phyloP scores from a whole-genome alignment of 2,113 vertebrate genomes.

The Protobothrops flavoviridis region DNA sequence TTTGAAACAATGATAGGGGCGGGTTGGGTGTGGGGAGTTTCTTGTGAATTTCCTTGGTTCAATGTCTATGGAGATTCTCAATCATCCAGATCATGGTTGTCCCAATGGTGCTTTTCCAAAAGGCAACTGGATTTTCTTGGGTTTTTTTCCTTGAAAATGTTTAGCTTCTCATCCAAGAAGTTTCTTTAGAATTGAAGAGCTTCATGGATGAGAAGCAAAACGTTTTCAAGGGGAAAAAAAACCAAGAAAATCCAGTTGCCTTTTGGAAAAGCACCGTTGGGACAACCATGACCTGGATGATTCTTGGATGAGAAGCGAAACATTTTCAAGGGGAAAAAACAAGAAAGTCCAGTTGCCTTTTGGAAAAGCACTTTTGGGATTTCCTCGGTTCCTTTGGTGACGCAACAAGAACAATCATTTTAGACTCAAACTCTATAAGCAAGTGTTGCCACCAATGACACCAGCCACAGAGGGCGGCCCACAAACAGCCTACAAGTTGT shows the following conservation, averaged over 20 bases:
- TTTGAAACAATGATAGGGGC: background rate
- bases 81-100: background rate
- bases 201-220: background rate
- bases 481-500: background rate
- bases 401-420: background rate
- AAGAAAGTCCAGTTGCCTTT: too few relatives aligned
- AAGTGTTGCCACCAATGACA: background rate
- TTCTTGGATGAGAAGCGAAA: background rate
- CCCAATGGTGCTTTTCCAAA: background rate
- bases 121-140: too few relatives aligned
- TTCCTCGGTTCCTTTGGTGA: background rate
- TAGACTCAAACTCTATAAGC: background rate
- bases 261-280: background rate
- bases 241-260: background rate
- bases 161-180: background rate
- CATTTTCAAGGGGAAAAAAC: background rate
- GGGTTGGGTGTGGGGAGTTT: too few relatives aligned
- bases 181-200: background rate
- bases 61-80: background rate
- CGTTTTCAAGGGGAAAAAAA: background rate
- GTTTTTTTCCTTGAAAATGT: too few relatives aligned
- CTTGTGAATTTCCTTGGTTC: background rate
- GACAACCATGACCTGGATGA: too few relatives aligned
- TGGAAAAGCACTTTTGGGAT: background rate
- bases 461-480: background rate